These are phyloP conservation scores for Bombus waltoni DNA, from an alignment of 1,140 invertebrate genomes.

Conservation along the genomic window DNA sequence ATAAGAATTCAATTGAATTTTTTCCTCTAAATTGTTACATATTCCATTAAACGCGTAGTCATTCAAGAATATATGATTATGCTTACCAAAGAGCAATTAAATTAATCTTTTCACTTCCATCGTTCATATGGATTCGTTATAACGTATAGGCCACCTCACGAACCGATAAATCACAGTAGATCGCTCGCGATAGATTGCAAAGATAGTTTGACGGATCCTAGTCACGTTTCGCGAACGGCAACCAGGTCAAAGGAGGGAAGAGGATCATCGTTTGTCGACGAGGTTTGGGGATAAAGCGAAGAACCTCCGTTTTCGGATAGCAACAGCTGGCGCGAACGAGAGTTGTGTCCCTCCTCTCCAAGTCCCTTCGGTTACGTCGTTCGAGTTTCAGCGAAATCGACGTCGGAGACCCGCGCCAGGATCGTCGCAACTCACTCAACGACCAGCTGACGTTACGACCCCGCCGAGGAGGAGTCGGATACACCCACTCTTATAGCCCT, in stretches of 20 bases:
- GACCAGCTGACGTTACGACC: conserved; percentile 70
- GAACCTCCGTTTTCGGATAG: conserved; percentile 50
- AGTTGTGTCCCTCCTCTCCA: conserved; percentile 40
- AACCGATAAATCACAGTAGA: background rate
- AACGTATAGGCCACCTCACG: background rate
- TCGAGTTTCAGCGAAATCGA: conserved; percentile 63
- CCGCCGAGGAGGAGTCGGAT: conserved; percentile 43
- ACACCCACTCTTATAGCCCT: conserved; percentile 45
- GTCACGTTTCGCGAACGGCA: conserved; percentile 47
- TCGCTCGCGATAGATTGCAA: background rate
- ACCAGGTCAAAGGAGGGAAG: conserved; percentile 30
- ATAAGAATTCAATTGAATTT: too few relatives aligned
- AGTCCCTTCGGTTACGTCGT: conserved; percentile 42
- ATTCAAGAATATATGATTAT: too few relatives aligned
- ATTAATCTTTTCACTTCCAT: background rate
- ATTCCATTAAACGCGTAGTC: too few relatives aligned
- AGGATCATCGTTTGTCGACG: conserved; percentile 38
- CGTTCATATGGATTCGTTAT: too few relatives aligned
- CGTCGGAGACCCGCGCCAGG: conserved; percentile 30
- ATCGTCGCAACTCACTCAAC: conserved; percentile 67
- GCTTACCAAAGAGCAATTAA: too few relatives aligned
- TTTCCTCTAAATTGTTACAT: too few relatives aligned
- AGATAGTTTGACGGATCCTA: conserved; percentile 17
- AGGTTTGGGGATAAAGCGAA: conserved; percentile 62
- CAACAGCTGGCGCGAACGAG: conserved; percentile 67